Conservation (phyloP, 2,888 invertebrate genomes). For the Eristalis pertinax region DNA sequence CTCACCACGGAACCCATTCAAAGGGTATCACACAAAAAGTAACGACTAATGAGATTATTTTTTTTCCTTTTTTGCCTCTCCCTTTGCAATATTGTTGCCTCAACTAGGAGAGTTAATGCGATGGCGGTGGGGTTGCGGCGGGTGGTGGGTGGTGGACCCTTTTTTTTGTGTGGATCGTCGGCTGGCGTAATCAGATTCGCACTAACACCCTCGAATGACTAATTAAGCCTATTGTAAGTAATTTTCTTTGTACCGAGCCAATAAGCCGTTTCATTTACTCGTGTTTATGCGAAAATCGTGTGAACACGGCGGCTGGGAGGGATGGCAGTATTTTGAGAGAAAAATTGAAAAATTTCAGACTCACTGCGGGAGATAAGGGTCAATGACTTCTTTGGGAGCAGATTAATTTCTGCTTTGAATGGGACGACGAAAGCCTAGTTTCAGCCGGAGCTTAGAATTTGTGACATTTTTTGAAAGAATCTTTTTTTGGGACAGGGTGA, state of each 20-base stretch:
- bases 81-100: background rate
- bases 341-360: background rate
- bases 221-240: slow-evolving; percentile 23
- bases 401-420: no score
- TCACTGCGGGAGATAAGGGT: background rate
- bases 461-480: background rate
- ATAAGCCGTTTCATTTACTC: slow-evolving; percentile 5
- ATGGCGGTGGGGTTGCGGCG: no score
- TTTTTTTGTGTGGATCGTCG: background rate
- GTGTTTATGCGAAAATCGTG: background rate
- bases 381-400: background rate
- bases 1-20: slow-evolving; percentile 16
- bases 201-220: slow-evolving; percentile 12
- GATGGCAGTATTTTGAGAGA: background rate
- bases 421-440: no score
- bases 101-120: background rate
- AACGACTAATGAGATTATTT: slow-evolving; percentile 27
- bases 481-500: no score
- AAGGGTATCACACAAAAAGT: slow-evolving; percentile 17
- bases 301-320: background rate
- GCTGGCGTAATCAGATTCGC: slow-evolving; percentile 22
- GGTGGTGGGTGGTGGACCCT: background rate
- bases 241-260: background rate
- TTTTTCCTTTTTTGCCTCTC: background rate
- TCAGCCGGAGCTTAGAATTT: background rate